Conservation (phyloP, 2,888 invertebrate genomes). For the Heliconius hortense region DNA sequence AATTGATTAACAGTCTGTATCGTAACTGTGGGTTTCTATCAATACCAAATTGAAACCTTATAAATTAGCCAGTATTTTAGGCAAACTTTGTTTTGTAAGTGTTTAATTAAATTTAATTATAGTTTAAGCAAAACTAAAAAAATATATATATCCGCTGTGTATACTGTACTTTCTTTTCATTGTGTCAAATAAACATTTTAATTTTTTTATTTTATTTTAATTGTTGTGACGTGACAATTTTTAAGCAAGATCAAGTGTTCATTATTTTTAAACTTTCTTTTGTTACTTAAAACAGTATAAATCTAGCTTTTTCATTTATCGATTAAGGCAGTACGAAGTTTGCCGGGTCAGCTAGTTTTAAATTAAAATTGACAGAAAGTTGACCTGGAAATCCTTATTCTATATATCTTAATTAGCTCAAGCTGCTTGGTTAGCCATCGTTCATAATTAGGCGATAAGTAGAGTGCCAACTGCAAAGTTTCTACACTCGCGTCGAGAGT, state of each 20-base stretch:
- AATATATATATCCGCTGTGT: too few relatives aligned
- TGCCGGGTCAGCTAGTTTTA: not conserved
- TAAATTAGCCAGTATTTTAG: slow-evolving; percentile 33
- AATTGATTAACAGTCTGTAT: slow-evolving; percentile 36
- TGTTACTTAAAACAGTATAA: too few relatives aligned
- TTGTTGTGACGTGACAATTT: too few relatives aligned
- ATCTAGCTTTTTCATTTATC: too few relatives aligned
- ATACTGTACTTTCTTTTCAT: too few relatives aligned
- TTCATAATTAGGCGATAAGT: slow-evolving; percentile 20
- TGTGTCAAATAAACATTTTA: too few relatives aligned
- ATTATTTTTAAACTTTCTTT: too few relatives aligned
- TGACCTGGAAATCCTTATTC: not conserved
- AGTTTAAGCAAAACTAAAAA: too few relatives aligned
- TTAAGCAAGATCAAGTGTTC: too few relatives aligned
- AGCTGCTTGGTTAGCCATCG: not conserved
- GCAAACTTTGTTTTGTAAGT: slow-evolving; percentile 32
- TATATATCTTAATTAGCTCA: not conserved
- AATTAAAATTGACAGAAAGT: not conserved
- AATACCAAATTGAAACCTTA: slow-evolving; percentile 38
- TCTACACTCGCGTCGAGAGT: slow-evolving; percentile 4
- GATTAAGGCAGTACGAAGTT: too few relatives aligned
- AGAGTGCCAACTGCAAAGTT: slow-evolving; percentile 14
- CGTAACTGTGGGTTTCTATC: slow-evolving; percentile 34
- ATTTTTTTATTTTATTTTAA: too few relatives aligned
- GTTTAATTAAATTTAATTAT: too few relatives aligned